phyloP scores from a whole-genome alignment of 2,113 vertebrate species.

The Hydrolagus affinis region DNA sequence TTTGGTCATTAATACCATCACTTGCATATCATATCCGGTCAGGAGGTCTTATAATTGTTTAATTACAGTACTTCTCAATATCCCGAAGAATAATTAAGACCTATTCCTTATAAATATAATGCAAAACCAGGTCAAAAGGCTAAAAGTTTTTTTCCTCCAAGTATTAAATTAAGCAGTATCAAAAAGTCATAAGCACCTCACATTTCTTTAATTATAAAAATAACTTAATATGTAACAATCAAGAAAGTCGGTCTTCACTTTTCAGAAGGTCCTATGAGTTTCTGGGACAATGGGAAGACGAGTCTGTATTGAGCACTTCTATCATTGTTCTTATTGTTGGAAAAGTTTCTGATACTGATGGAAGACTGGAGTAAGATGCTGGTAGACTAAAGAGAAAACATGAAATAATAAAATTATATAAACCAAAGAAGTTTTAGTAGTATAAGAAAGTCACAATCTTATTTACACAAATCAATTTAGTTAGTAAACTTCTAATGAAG shows the following conservation, averaged over 20 bases:
- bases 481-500: too few relatives aligned
- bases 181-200: constrained; percentile 27
- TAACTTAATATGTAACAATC: constrained; percentile 21
- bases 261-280: constrained; percentile 52
- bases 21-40: background rate
- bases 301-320: constrained; percentile 89
- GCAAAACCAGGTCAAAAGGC: background rate
- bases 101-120: constrained; percentile 6
- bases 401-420: background rate
- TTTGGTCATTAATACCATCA: constrained; percentile 11
- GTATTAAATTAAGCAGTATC: constrained; percentile 30
- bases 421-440: background rate
- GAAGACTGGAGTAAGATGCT: constrained; percentile 80
- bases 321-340: constrained; percentile 82
- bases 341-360: constrained; percentile 84
- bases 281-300: constrained; percentile 77
- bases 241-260: constrained; percentile 11
- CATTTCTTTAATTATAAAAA: constrained; percentile 29
- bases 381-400: constrained; percentile 66
- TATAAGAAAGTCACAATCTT: background rate
- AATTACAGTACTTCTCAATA: constrained; percentile 10
- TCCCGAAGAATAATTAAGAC: background rate
- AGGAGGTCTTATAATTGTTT: constrained; percentile 25
- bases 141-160: background rate
- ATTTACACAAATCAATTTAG: too few relatives aligned